Conservation (phyloP, 2,888 invertebrate species). For the Argyresthia goedartella region DNA sequence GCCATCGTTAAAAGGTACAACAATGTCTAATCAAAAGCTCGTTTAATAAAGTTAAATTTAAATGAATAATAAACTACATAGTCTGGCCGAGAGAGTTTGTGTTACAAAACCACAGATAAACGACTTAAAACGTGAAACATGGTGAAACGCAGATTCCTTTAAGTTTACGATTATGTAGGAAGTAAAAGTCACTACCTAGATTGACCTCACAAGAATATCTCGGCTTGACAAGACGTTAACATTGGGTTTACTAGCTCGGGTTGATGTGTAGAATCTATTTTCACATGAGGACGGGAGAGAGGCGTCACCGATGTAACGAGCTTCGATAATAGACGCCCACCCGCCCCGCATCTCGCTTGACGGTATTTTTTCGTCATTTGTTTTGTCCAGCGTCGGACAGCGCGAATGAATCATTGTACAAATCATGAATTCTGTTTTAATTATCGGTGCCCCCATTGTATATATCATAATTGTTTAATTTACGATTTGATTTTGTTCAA, state of each 20-base stretch:
- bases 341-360: background rate
- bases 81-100: too few relatives aligned
- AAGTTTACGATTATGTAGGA: constrained; percentile 8
- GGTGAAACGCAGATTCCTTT: constrained; percentile 8
- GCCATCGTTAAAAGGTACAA: too few relatives aligned
- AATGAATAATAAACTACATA: background rate
- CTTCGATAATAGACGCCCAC: constrained; percentile 23
- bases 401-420: too few relatives aligned
- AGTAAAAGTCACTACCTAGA: constrained; percentile 8
- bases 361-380: background rate
- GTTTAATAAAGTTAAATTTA: too few relatives aligned
- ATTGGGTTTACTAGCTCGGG: constrained; percentile 9
- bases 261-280: constrained; percentile 28
- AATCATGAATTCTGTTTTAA: too few relatives aligned
- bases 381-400: too few relatives aligned
- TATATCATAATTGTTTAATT: too few relatives aligned
- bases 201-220: constrained; percentile 24
- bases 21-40: too few relatives aligned
- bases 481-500: too few relatives aligned
- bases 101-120: too few relatives aligned
- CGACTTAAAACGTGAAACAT: too few relatives aligned
- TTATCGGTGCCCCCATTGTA: too few relatives aligned
- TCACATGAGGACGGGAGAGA: constrained; percentile 21
- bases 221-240: constrained; percentile 28
- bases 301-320: constrained; percentile 29